Conservation (phyloP, 1,140 invertebrate genomes). For the Drosophila nannoptera region DNA sequence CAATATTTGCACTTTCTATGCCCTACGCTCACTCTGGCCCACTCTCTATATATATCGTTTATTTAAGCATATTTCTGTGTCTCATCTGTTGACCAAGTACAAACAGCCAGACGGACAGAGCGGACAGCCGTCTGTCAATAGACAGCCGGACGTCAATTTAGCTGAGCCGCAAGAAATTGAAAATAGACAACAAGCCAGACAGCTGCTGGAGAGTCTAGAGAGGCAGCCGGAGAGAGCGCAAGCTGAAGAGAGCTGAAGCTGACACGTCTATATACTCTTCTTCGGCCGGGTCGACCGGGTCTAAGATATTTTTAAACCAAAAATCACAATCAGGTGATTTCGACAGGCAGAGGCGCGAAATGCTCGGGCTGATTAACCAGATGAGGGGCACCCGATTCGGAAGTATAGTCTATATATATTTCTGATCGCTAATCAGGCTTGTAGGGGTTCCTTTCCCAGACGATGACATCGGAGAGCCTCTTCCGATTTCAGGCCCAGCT, state of each 20-base stretch:
- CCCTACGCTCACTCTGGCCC: not conserved
- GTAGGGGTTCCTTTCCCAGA: not conserved
- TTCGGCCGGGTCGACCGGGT: not conserved
- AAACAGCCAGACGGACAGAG: slow-evolving; percentile 43
- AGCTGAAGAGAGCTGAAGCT: slow-evolving; percentile 52
- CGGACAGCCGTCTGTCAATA: slow-evolving; percentile 64
- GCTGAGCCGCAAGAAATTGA: slow-evolving; percentile 62
- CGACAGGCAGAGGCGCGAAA: not conserved
- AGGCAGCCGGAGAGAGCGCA: slow-evolving; percentile 1
- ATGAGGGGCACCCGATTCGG: not conserved
- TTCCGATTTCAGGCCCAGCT: too few species aligned
- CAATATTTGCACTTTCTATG: slow-evolving; percentile 71
- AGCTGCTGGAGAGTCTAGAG: slow-evolving; percentile 28
- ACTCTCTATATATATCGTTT: slow-evolving; percentile 41
- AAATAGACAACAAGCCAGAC: slow-evolving; percentile 55
- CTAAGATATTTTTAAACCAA: slow-evolving; percentile 1
- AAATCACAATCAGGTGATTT: slow-evolving; percentile 9
- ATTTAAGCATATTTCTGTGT: slow-evolving; percentile 74
- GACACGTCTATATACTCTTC: slow-evolving; percentile 41
- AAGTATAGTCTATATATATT: not conserved
- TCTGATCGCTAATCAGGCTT: not conserved
- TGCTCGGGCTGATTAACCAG: not conserved
- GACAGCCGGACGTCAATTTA: slow-evolving; percentile 68
- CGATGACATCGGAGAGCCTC: too few species aligned
- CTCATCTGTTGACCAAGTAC: slow-evolving; percentile 62